Evolutionary conservation across 2,888 invertebrate species (phyloP).

Genomic region (Polymixis lichenea): DNA sequence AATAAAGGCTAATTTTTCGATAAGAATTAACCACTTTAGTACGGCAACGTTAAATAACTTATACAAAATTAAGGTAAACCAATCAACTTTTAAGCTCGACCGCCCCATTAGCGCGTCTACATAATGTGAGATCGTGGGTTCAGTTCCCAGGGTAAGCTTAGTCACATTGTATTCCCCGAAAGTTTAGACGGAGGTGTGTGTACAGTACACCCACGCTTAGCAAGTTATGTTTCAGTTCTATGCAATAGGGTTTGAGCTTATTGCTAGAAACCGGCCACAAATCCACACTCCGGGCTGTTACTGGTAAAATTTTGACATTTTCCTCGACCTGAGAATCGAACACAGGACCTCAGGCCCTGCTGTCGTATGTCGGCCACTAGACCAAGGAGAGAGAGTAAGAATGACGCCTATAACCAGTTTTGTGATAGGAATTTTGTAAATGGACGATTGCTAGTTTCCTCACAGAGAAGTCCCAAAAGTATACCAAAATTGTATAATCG

Average conservation of each 20-base stretch:
- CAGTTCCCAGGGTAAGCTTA: not conserved
- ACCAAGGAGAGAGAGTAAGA: not conserved
- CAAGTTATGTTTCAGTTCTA: not conserved
- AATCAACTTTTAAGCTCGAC: not conserved
- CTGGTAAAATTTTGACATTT: not conserved
- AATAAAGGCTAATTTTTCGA: slow-evolving; percentile 24
- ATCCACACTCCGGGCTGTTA: too few species aligned
- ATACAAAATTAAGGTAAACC: slow-evolving; percentile 9
- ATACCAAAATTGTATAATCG: not conserved
- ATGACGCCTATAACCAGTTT: not conserved
- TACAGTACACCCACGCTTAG: not conserved
- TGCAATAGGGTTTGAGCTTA: not conserved
- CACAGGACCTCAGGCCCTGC: not conserved
- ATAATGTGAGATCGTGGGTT: not conserved
- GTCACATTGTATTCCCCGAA: not conserved
- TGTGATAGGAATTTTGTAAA: not conserved
- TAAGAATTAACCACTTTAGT: slow-evolving; percentile 4
- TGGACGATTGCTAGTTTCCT: not conserved
- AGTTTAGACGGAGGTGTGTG: not conserved
- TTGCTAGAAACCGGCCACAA: not conserved
- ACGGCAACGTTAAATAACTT: slow-evolving; percentile 6
- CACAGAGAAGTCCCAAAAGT: not conserved
- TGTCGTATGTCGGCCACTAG: too few species aligned
- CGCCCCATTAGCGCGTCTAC: not conserved
- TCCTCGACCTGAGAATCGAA: not conserved